phyloP scores from a whole-genome alignment of 2,113 vertebrate species.

The Pipa parva region DNA sequence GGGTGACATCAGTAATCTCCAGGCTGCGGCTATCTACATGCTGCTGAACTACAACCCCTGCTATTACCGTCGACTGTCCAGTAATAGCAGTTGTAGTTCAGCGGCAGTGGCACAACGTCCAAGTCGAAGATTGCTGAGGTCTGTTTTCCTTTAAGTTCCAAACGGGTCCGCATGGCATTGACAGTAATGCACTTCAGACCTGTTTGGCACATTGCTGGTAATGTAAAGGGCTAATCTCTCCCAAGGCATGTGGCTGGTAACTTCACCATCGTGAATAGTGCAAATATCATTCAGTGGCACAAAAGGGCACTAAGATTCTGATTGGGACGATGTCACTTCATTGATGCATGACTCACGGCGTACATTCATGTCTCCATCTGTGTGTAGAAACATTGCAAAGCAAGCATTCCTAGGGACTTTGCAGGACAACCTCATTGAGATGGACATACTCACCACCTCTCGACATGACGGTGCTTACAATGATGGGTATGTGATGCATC shows the following conservation, averaged over 20 bases:
- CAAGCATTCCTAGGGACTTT: conserved; percentile 99
- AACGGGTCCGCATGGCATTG: neutral
- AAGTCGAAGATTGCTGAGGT: too few relatives aligned
- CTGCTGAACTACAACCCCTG: too few relatives aligned
- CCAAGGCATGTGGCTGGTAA: neutral
- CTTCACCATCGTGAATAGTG: neutral
- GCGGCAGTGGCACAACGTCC: too few relatives aligned
- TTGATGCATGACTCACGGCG: conserved; percentile 88
- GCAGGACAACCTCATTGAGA: conserved; percentile 99
- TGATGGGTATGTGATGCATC: conserved; percentile 90
- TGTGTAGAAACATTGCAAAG: conserved; percentile 99
- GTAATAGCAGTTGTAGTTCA: too few relatives aligned
- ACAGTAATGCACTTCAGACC: neutral
- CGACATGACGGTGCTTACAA: conserved; percentile 86
- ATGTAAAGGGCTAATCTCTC: neutral
- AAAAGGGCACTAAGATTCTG: conserved; percentile 47
- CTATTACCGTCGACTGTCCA: too few relatives aligned
- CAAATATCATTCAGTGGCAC: conserved; percentile 55
- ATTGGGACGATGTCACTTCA: conserved; percentile 65
- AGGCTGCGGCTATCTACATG: too few relatives aligned
- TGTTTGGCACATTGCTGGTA: too few relatives aligned
- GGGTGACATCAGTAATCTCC: too few relatives aligned
- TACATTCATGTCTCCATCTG: conserved; percentile 95
- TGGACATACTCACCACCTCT: conserved; percentile 96
- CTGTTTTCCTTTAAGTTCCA: conserved; percentile 8